Evolutionary conservation across 1,140 invertebrate genomes (phyloP), one percentile per base, ranked within the genome.

Genomic region (Drosophila ficusphila): DNA sequence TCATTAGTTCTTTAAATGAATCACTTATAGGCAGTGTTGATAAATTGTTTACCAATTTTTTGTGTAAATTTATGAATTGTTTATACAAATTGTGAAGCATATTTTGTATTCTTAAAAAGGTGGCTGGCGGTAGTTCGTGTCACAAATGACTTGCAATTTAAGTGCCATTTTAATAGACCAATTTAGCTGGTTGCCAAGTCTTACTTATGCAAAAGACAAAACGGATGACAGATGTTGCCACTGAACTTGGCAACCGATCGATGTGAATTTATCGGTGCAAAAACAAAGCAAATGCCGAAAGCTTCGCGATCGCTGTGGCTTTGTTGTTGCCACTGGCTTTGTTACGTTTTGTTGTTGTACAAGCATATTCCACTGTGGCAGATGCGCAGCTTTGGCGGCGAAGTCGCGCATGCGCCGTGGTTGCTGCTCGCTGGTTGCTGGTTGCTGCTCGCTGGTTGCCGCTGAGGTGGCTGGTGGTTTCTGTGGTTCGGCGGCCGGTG

Each of bases 201-300:
- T 41, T 16, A 31, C 41, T 39, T 62, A 27, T 70, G 36, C 21
- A 64, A 36, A 69, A 62, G 12, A 4, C 3, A 23, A 68, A 44
- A 34, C 2, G 33, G 39, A 27, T 39, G 56, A 76, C 60, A 74
- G 42, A 75, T 85, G 62, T 68, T 72, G 79, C 75, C 79, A 83
- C 64, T 83, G 79, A 83, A 83, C 79, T 83, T 79, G 79, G 62
- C 41, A 54, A 34, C 36, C 9, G 68, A 57, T 67, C 31, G 39
- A 49, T 58, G 39, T 57, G 29, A 25, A 67, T 70, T 68, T 61
- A 73, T 81, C 72, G 61, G 65, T 72, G 81, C 76, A 81, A 76
- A 83, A 79, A 42, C 21, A 47, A 49, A 39, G 29, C n/a, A 31
- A 49, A 54, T 12, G 33, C 73, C 58, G 47, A 70, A 69, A 57